phyloP scores from a whole-genome alignment of 2,888 invertebrate species.

The Cremastinae sp. region DNA sequence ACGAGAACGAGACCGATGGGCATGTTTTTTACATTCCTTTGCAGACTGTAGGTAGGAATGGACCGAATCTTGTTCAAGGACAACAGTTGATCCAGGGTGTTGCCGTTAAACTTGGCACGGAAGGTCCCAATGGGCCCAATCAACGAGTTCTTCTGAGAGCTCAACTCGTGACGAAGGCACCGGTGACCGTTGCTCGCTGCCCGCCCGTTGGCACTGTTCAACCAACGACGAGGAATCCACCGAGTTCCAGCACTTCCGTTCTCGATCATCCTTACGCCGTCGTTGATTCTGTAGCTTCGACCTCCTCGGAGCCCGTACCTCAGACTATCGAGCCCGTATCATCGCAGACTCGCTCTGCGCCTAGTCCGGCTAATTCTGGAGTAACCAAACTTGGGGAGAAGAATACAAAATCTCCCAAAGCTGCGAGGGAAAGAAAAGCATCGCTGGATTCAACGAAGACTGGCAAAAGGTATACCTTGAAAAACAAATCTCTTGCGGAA shows the following conservation, averaged over 20 bases:
- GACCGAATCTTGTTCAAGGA: conserved; percentile 75
- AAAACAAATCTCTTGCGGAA: neutral
- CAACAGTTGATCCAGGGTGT: conserved; percentile 84
- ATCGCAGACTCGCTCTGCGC: neutral
- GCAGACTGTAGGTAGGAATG: conserved; percentile 80
- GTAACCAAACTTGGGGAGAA: conserved; percentile 62
- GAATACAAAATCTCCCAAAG: conserved; percentile 68
- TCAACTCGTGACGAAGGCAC: conserved; percentile 84
- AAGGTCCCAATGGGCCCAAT: conserved; percentile 84
- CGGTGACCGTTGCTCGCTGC: conserved; percentile 76
- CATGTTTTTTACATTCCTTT: conserved; percentile 85
- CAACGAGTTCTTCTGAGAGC: conserved; percentile 84
- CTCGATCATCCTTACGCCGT: conserved; percentile 59
- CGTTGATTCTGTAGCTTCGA: conserved; percentile 64
- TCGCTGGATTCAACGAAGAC: conserved; percentile 70
- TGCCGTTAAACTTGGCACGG: conserved; percentile 84
- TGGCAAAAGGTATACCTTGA: conserved; percentile 69
- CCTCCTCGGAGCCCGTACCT: conserved; percentile 54
- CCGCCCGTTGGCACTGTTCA: conserved; percentile 83
- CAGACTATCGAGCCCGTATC: neutral
- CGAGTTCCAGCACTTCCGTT: conserved; percentile 60
- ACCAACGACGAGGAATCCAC: conserved; percentile 80
- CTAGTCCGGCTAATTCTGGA: conserved; percentile 14
- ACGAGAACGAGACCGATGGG: conserved; percentile 82
- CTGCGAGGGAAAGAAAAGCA: conserved; percentile 69